Evolutionary conservation across 30 jellyfish, hydroid and myxozoan genomes (phyloP).

Genomic region (Turritopsis rubra): DNA sequence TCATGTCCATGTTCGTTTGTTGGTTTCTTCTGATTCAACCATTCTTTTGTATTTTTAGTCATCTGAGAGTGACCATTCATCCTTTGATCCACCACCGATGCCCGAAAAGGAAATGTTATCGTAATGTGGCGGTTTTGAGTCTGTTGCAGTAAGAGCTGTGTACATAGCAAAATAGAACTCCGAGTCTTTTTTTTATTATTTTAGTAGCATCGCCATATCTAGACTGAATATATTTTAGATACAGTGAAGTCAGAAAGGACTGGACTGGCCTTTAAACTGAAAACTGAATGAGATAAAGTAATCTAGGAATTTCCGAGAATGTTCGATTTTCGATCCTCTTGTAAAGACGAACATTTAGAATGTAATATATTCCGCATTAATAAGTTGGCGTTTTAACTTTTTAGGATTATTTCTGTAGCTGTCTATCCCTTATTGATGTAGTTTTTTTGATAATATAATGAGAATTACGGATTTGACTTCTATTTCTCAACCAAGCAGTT

Average conservation of each 20-base stretch:
- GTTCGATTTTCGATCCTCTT: neutral
- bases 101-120: neutral
- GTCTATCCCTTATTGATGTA: neutral
- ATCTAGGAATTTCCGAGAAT: neutral
- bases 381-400: neutral
- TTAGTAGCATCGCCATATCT: too few relatives aligned
- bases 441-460: neutral
- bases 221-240: too few relatives aligned
- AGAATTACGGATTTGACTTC: too few relatives aligned
- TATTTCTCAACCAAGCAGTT: too few relatives aligned
- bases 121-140: neutral
- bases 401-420: neutral
- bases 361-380: neutral
- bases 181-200: too few relatives aligned
- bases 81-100: conserved; percentile 5
- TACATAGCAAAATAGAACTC: too few relatives aligned
- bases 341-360: neutral
- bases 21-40: neutral
- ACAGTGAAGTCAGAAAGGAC: too few relatives aligned
- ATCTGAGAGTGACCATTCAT: conserved; percentile 1
- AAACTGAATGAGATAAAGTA: neutral
- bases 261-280: too few relatives aligned
- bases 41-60: neutral
- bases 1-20: neutral
- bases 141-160: too few relatives aligned